Conservation (phyloP, 53 echinoderm and acorn worm species). For the Crossaster papposus region DNA sequence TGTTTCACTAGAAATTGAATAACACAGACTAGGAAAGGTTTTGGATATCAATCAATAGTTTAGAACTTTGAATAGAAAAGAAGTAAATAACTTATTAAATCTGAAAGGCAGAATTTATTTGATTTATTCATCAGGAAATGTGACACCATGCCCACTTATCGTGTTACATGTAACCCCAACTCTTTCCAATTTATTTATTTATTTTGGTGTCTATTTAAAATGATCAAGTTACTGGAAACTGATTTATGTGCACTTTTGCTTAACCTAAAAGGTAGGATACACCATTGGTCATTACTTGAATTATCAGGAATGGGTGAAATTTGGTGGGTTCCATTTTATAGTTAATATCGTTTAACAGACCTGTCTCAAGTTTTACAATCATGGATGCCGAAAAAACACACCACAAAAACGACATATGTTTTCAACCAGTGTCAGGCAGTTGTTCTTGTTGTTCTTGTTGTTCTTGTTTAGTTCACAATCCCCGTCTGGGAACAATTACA, state of each 20-base stretch:
- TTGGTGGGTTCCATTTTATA: too few species aligned
- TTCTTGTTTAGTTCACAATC: too few species aligned
- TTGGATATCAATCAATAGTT: conserved; percentile 30
- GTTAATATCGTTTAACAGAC: too few species aligned
- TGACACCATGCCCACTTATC: neutral
- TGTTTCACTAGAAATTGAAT: neutral
- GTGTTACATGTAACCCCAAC: neutral
- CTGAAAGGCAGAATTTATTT: neutral
- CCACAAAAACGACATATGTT: too few species aligned
- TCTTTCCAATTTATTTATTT: neutral
- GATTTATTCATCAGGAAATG: conserved; percentile 2
- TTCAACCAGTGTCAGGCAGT: too few species aligned
- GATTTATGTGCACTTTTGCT: neutral
- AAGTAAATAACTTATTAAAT: neutral
- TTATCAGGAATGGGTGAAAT: too few species aligned
- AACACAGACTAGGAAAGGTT: neutral
- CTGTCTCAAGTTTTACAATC: too few species aligned
- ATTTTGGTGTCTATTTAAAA: neutral
- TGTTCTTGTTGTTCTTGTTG: too few species aligned
- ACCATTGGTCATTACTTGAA: neutral
- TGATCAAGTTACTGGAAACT: neutral
- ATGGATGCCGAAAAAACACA: too few species aligned
- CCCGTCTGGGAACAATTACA: too few species aligned
- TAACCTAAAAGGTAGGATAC: neutral
- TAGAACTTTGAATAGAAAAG: neutral